Percentiles rank a stretch among this genome's conserved stretches.
These are phyloP conservation scores for Paedocypris micromegethes DNA, from an alignment of 2,797 vertebrate species.

Conservation along the genomic window DNA sequence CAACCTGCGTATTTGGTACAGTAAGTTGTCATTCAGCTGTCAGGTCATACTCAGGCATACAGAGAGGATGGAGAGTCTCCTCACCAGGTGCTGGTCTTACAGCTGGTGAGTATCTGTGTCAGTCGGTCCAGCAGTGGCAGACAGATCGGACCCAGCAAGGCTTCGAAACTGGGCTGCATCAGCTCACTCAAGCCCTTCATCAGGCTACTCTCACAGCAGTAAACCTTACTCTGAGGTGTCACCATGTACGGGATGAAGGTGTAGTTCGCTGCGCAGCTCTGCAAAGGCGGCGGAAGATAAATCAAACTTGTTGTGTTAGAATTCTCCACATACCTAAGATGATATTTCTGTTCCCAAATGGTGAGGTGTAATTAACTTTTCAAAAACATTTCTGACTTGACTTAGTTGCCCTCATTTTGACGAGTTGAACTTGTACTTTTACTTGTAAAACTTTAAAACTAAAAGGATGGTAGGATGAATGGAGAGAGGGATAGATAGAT, in stretches of 20 bases:
- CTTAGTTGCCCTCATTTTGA: no score
- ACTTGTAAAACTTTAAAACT: no score
- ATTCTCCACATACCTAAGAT: no score
- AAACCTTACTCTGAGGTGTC: slow-evolving; percentile 94
- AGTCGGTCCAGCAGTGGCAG: slow-evolving; percentile 92
- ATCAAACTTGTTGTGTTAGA: background rate
- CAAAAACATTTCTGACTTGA: no score
- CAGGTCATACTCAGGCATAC: background rate
- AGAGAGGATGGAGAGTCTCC: slow-evolving; percentile 25
- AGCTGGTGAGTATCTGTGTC: slow-evolving; percentile 85
- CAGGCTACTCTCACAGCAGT: slow-evolving; percentile 91
- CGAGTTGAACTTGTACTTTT: no score
- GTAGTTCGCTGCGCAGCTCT: slow-evolving; percentile 94
- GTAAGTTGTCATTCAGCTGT: no score
- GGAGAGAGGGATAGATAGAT: no score
- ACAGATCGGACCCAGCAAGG: slow-evolving; percentile 93
- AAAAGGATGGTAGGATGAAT: no score
- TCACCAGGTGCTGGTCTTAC: slow-evolving; percentile 88
- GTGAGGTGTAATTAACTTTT: no score
- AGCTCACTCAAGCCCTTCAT: slow-evolving; percentile 93
- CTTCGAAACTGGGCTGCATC: slow-evolving; percentile 93
- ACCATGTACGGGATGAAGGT: slow-evolving; percentile 95
- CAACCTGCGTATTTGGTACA: no score
- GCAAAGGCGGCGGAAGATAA: slow-evolving; percentile 43
- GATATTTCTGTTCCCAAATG: no score